Evolutionary conservation across 2,888 invertebrate genomes (phyloP), one percentile per base, ranked within the genome.

Genomic region (Abrostola tripartita): DNA sequence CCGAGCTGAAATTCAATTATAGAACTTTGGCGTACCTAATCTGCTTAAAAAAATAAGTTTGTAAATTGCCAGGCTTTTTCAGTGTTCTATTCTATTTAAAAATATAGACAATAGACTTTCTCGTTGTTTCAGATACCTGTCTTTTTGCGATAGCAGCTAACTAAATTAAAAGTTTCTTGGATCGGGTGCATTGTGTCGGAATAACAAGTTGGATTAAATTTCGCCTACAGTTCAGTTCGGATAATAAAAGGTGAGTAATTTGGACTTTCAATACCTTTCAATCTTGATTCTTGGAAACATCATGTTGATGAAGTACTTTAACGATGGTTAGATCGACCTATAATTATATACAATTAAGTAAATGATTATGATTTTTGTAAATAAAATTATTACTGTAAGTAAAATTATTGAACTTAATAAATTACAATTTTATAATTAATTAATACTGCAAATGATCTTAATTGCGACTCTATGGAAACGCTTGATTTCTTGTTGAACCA

Each of bases 91-190:
- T 51, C 37, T 37, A 51, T 51, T 51, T 52, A 24, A 68, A 67
- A 60, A 49, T 65, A 53, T 70, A 59, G 61, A 78, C 75, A 68
- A 72, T 68, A 65, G 58, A 53, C 68, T 60, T 53, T 76, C 61
- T 37, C 53, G 64, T 85, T 84, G 82, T 84, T 84, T 63, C 84
- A 84, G 84, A 70, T 82, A 80, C 66, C 72, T 64, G 71, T 69
- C 73, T 60, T 66, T 64, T 71, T 69, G 63, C 67, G 78, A 76
- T 75, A 77, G 59, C 56, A 65, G 71, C 68, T 67, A 78, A 75
- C 69, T 72, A 72, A 81, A 76, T 77, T 76, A 74, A 78, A 81
- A 79, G 72, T 78, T 77, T 56, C 66, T 58, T 51, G 65, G 60
- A 70, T 74, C 63, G 55, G 37, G 66, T 74, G 81, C 68, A 76